Percentiles rank a stretch among this genome's conserved stretches.
Conservation (phyloP, 2,888 invertebrate genomes). For the Epinotia ramella region DNA sequence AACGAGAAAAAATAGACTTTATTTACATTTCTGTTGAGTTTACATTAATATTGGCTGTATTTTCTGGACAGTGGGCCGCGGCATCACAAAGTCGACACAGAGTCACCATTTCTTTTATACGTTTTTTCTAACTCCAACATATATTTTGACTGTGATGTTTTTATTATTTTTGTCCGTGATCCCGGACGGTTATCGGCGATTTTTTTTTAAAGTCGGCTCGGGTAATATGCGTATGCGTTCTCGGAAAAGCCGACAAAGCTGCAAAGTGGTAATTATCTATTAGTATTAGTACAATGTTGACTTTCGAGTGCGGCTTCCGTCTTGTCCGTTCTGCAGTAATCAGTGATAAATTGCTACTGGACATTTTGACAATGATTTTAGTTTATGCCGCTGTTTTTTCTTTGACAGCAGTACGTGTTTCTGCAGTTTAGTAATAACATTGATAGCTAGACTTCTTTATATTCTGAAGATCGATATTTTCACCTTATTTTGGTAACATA, state of each 20-base stretch:
- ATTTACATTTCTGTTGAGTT: not conserved
- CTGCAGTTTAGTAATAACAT: not conserved
- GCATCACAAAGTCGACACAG: slow-evolving; percentile 79
- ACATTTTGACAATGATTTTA: slow-evolving; percentile 28
- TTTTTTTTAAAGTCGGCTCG: slow-evolving; percentile 72
- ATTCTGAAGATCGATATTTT: too few relatives aligned
- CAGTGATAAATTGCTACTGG: slow-evolving; percentile 63
- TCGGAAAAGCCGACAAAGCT: slow-evolving; percentile 77
- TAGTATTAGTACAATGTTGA: slow-evolving; percentile 68
- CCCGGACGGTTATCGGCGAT: slow-evolving; percentile 69
- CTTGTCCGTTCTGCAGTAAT: slow-evolving; percentile 68
- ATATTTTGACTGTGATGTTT: slow-evolving; percentile 86
- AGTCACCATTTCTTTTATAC: slow-evolving; percentile 77
- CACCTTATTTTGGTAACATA: too few relatives aligned
- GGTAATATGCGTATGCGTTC: slow-evolving; percentile 62
- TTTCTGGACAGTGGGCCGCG: slow-evolving; percentile 64
- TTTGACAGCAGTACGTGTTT: not conserved
- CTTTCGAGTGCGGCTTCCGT: slow-evolving; percentile 81
- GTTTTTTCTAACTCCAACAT: slow-evolving; percentile 76
- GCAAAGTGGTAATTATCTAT: slow-evolving; percentile 80
- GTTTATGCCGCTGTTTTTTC: slow-evolving; percentile 19
- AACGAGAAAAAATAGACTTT: slow-evolving; percentile 45
- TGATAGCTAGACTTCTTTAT: not conserved
- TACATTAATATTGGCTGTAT: not conserved
- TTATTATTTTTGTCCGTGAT: slow-evolving; percentile 84